Evolutionary conservation across 2,113 vertebrate genomes (phyloP).

Genomic region (Serinus canaria): DNA sequence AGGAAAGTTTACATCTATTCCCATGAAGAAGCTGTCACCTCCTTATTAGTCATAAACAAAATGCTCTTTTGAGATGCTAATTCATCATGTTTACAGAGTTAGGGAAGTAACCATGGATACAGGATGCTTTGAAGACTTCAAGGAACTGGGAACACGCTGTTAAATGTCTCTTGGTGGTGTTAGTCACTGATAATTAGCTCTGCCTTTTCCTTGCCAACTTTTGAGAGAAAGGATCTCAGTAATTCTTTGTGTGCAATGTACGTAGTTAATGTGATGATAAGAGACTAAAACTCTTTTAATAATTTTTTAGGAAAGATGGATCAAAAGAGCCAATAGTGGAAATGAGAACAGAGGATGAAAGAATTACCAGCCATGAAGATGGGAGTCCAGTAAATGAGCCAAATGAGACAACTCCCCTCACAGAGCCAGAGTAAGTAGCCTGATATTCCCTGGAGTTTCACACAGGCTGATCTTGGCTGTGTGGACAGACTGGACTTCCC

Average conservation of each 20-base stretch:
- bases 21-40: background rate
- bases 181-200: conserved; percentile 47
- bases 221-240: background rate
- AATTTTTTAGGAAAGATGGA: conserved; percentile 83
- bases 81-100: background rate
- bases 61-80: conserved; percentile 41
- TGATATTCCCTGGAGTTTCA: background rate
- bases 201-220: background rate
- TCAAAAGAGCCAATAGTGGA: conserved; percentile 90
- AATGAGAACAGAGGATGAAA: conserved; percentile 89
- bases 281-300: conserved; percentile 17
- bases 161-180: background rate
- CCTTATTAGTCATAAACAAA: conserved; percentile 26
- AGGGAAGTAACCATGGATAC: conserved; percentile 25
- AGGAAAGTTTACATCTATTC: background rate
- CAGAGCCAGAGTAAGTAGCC: conserved; percentile 84
- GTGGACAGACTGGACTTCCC: background rate
- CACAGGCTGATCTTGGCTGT: background rate
- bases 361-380: conserved; percentile 83
- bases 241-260: background rate
- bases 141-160: background rate
- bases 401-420: conserved; percentile 89
- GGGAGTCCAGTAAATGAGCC: conserved; percentile 86
- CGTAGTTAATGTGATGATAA: background rate
- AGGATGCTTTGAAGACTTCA: conserved; percentile 36